Conservation (phyloP, 1,140 invertebrate genomes). For the Orius insidiosus region DNA sequence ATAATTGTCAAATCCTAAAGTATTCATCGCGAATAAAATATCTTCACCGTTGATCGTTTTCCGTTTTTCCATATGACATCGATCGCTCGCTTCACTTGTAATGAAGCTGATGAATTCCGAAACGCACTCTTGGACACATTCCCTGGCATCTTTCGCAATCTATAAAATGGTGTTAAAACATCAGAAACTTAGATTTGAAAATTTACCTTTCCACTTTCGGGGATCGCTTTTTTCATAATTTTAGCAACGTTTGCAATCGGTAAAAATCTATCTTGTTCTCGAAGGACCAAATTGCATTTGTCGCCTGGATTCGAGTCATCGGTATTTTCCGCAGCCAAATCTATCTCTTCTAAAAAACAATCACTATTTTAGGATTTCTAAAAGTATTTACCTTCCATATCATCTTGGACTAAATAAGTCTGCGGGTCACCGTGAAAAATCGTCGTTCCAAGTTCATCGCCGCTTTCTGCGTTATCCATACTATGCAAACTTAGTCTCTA, state of each 20-base stretch:
- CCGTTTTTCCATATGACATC: constrained; percentile 92
- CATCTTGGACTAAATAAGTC: constrained; percentile 24
- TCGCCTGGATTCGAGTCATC: constrained; percentile 45
- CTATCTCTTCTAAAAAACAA: constrained; percentile 20
- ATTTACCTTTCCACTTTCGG: constrained; percentile 85
- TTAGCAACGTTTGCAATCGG: constrained; percentile 97
- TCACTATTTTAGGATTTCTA: too few relatives aligned
- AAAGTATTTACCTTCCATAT: constrained; percentile 25
- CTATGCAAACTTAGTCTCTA: neutral
- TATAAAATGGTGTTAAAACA: too few relatives aligned
- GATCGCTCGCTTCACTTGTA: constrained; percentile 92
- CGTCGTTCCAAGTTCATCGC: constrained; percentile 22
- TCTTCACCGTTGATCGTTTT: constrained; percentile 99
- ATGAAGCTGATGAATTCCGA: constrained; percentile 99
- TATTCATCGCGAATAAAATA: constrained; percentile 91
- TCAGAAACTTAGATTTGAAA: too few relatives aligned
- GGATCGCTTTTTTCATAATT: constrained; percentile 97
- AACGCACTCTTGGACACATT: constrained; percentile 99
- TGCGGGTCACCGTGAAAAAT: constrained; percentile 22
- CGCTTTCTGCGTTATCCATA: constrained; percentile 22
- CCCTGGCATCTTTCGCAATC: constrained; percentile 97
- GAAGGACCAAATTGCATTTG: constrained; percentile 35
- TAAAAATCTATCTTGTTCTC: constrained; percentile 87
- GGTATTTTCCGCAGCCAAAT: constrained; percentile 37
- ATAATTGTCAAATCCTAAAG: constrained; percentile 95